Evolutionary conservation across 1,140 invertebrate species (phyloP).

Genomic region (Meloidogyne floridensis): DNA sequence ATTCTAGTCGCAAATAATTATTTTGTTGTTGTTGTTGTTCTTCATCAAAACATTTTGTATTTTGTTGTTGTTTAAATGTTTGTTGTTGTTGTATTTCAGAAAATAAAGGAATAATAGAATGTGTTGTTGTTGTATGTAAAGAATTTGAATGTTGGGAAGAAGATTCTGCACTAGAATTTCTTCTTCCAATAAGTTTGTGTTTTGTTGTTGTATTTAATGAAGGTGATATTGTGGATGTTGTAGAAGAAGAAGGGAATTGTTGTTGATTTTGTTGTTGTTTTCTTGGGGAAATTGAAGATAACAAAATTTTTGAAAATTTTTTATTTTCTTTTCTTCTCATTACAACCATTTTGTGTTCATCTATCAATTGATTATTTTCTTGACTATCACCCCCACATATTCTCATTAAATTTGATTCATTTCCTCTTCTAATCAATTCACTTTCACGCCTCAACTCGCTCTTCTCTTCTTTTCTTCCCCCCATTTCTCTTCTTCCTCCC

Average conservation of each 20-base stretch:
- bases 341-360: no score
- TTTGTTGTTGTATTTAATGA: constrained; percentile 10
- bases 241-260: neutral
- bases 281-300: no score
- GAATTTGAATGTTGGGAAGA: neutral
- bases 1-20: constrained; percentile 71
- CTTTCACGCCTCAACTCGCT: neutral
- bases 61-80: neutral
- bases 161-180: constrained; percentile 9
- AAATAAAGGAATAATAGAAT: neutral
- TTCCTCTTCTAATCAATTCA: neutral
- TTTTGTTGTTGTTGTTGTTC: neutral
- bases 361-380: no score
- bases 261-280: neutral
- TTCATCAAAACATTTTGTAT: neutral
- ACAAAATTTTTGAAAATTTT: neutral
- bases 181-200: neutral
- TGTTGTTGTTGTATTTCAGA: constrained; percentile 9
- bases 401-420: no score
- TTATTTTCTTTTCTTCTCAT: neutral
- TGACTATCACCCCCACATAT: no score
- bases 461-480: neutral
- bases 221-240: neutral
- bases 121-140: neutral
- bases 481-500: neutral